These are phyloP conservation scores for Heliconius charithonia DNA, from an alignment of 2,888 invertebrate species.

Conservation along the genomic window DNA sequence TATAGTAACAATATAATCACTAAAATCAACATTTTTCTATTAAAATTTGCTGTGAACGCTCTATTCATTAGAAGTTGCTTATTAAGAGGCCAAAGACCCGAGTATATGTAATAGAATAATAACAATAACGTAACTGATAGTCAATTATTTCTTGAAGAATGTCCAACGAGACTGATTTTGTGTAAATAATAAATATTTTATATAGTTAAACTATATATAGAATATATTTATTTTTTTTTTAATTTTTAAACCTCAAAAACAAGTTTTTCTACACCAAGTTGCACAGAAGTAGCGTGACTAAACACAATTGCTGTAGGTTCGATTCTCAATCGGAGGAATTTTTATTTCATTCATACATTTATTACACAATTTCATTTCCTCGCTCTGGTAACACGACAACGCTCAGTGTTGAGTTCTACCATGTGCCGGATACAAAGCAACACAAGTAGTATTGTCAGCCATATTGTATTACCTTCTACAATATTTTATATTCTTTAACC, in stretches of 20 bases:
- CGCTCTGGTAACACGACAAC: background rate
- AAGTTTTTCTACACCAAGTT: no score
- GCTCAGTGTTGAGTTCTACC: background rate
- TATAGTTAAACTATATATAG: no score
- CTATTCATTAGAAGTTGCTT: background rate
- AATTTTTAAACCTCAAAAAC: no score
- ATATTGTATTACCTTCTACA: background rate
- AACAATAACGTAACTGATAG: background rate
- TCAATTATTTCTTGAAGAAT: background rate
- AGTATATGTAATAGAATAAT: background rate
- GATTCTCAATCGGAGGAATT: no score
- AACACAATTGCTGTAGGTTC: no score
- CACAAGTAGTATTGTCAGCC: no score
- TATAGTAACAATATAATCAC: background rate
- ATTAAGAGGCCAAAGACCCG: constrained; percentile 1
- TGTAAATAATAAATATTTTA: background rate
- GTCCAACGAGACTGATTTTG: background rate
- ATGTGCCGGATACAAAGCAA: no score
- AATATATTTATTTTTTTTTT: no score
- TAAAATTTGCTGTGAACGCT: background rate
- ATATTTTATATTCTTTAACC: background rate
- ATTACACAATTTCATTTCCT: background rate
- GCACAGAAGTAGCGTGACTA: no score
- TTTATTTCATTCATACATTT: no score
- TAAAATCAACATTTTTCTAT: background rate